Conservation (phyloP, 2,888 invertebrate genomes). For the Halictus ligatus region DNA sequence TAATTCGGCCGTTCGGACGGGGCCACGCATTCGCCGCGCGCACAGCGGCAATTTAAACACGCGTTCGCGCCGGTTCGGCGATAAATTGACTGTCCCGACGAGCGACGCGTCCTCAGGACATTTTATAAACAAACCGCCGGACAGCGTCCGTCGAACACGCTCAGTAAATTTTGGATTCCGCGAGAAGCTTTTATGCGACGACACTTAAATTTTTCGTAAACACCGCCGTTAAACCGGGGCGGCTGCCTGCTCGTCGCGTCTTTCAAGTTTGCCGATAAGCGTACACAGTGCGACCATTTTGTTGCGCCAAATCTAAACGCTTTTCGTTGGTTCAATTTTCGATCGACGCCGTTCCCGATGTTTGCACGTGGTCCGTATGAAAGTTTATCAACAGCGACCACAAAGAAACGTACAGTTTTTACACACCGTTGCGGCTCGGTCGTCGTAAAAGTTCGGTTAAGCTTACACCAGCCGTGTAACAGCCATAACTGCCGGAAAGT, state of each 20-base stretch:
- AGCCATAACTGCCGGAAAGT: conserved; percentile 54
- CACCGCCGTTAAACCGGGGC: neutral
- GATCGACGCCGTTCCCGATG: neutral
- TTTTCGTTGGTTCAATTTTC: neutral
- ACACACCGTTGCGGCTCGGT: conserved; percentile 34
- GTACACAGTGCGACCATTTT: too few species aligned
- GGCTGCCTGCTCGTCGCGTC: neutral
- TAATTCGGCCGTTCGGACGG: conserved; percentile 54
- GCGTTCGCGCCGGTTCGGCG: neutral
- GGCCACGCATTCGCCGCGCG: neutral
- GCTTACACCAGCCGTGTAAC: conserved; percentile 53
- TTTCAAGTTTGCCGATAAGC: neutral
- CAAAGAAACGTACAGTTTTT: conserved; percentile 38
- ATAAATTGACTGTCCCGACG: conserved; percentile 32
- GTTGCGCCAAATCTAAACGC: neutral
- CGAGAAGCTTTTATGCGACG: neutral
- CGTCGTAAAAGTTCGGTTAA: conserved; percentile 53
- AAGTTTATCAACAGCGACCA: neutral
- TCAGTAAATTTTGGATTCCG: neutral
- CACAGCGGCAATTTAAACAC: conserved; percentile 11
- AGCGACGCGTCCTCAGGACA: neutral
- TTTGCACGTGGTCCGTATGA: neutral
- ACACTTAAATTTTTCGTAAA: too few species aligned
- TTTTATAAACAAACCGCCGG: conserved; percentile 2
- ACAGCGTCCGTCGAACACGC: neutral